phyloP scores from a whole-genome alignment of 2,113 vertebrate species.

The Periophthalmodon schlosseri region DNA sequence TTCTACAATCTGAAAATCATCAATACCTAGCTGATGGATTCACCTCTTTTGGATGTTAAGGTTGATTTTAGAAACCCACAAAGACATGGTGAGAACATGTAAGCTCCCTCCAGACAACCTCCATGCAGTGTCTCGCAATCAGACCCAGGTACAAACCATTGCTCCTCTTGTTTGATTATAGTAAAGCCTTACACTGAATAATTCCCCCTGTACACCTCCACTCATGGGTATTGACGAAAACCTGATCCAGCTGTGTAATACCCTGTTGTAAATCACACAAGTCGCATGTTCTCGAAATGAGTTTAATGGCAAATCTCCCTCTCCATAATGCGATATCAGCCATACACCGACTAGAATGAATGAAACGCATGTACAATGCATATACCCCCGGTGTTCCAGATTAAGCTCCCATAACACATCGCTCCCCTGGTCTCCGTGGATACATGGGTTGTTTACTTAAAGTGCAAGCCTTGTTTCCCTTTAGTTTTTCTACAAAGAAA shows the following conservation, averaged over 20 bases:
- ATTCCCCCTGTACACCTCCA: not conserved
- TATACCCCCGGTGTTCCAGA: slow-evolving; percentile 47
- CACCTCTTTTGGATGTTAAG: not conserved
- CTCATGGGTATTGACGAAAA: slow-evolving; percentile 14
- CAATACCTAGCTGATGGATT: not conserved
- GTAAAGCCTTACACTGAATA: not conserved
- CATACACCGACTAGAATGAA: slow-evolving; percentile 23
- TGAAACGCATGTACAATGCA: slow-evolving; percentile 31
- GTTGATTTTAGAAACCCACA: not conserved
- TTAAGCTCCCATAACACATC: slow-evolving; percentile 58
- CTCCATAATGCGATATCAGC: slow-evolving; percentile 36
- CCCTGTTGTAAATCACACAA: slow-evolving; percentile 35
- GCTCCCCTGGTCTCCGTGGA: slow-evolving; percentile 52
- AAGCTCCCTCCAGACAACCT: not conserved
- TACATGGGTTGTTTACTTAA: slow-evolving; percentile 55
- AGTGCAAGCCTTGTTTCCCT: slow-evolving; percentile 50
- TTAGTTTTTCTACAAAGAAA: slow-evolving; percentile 47
- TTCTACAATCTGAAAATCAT: no score
- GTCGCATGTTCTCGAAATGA: slow-evolving; percentile 38
- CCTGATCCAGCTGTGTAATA: slow-evolving; percentile 19
- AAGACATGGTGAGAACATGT: not conserved
- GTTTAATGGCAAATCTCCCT: slow-evolving; percentile 38
- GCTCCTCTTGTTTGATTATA: not conserved
- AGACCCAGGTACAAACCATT: not conserved
- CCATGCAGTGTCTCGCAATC: not conserved